These are phyloP conservation scores for Stenoptilia bipunctidactyla DNA, from an alignment of 2,888 invertebrate genomes.

Conservation along the genomic window DNA sequence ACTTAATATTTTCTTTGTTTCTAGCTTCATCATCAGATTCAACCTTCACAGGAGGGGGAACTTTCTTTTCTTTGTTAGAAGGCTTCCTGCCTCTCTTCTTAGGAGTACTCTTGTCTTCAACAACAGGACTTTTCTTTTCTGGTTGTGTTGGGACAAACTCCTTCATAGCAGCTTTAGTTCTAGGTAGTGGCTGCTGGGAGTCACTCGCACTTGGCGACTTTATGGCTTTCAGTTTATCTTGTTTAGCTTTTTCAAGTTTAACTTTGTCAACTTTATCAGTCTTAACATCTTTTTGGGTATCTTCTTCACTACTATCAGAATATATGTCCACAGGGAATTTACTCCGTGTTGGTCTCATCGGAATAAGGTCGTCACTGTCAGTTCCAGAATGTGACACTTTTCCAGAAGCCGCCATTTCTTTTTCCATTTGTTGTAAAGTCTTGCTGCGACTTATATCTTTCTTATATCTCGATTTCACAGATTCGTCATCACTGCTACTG, in stretches of 20 bases:
- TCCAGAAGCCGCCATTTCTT: conserved; percentile 74
- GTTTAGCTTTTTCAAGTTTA: conserved; percentile 46
- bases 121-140: conserved; percentile 32
- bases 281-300: conserved; percentile 35
- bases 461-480: conserved; percentile 40
- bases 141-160: conserved; percentile 76
- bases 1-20: conserved; percentile 61
- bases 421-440: conserved; percentile 79
- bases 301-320: conserved; percentile 82
- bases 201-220: conserved; percentile 76
- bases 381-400: conserved; percentile 70
- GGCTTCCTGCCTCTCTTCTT: conserved; percentile 59
- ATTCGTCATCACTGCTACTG: conserved; percentile 75
- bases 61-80: conserved; percentile 54
- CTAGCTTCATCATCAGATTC: conserved; percentile 58
- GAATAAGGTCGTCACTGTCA: conserved; percentile 85
- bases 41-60: conserved; percentile 24
- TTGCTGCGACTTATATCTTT: conserved; percentile 69
- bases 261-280: conserved; percentile 47
- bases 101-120: conserved; percentile 41
- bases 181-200: conserved; percentile 76
- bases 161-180: conserved; percentile 89
- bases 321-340: conserved; percentile 82
- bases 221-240: conserved; percentile 72
- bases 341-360: conserved; percentile 69